These are phyloP conservation scores for Capitulum mitella DNA, from an alignment of 2,888 invertebrate species.

Conservation along the genomic window DNA sequence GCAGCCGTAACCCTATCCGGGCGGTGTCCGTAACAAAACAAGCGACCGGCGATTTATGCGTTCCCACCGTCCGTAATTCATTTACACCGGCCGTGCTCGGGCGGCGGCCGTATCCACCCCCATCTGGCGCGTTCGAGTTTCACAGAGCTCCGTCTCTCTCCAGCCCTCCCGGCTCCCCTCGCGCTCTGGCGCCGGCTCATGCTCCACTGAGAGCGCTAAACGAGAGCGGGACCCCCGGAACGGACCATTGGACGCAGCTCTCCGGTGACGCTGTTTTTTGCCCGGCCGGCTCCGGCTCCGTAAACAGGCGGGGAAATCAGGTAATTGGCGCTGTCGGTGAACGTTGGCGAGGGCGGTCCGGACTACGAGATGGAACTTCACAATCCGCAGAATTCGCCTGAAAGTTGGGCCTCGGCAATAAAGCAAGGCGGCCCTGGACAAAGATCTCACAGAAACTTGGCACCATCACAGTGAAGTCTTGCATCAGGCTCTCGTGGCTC, in stretches of 20 bases:
- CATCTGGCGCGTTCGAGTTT: neutral
- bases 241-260: neutral
- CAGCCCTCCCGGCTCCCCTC: neutral
- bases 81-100: neutral
- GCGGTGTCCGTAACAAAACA: neutral
- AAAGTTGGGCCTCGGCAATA: too few relatives aligned
- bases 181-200: neutral
- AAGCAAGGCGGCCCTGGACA: too few relatives aligned
- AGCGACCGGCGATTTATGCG: neutral
- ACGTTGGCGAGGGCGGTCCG: too few relatives aligned
- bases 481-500: too few relatives aligned
- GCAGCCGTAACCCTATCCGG: neutral
- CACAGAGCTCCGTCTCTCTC: neutral
- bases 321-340: too few relatives aligned
- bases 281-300: neutral
- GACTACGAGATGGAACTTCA: too few relatives aligned
- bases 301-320: neutral
- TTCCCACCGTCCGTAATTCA: neutral
- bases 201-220: constrained; percentile 13
- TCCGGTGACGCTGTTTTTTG: neutral
- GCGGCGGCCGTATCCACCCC: neutral
- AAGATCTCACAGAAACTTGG: too few relatives aligned
- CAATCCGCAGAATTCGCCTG: too few relatives aligned
- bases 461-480: too few relatives aligned
- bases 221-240: neutral